Base-by-base conservation (phyloP, 2,113 vertebrate genomes). In the Oncorhynchus kisutch region DNA sequence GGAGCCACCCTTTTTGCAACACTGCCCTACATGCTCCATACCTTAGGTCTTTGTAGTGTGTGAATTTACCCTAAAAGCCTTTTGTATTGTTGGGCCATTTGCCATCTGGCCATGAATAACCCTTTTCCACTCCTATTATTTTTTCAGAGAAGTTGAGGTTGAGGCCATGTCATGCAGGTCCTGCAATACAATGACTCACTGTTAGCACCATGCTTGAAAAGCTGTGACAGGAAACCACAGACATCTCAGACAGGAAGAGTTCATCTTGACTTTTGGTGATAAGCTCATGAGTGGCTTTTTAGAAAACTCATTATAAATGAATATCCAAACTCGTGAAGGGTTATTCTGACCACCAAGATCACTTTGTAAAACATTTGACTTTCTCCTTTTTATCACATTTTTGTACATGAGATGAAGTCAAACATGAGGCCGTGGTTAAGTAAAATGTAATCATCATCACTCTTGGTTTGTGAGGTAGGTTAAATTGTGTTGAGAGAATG, bases 151-250 rank as follows among this genome's bases (percentile, higher is more conserved):
- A 45, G 39, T 45, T 45, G 39, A 45, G 9, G 39, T 45, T 45
- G 39, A 45, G 39, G 9, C 39, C 39, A 45, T 9, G 39, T 45
- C 8, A 45, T 45, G 39, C 39, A 45, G 39, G 39, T 45, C 2
- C 39, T 45, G 49, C 49, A 14, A 14, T 16, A 54, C 13, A 51
- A 54, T 54, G 49, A 54, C 49, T 14, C 16, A 54, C 49, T 14
- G 13, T 14, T 18, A 18, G 14, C 49, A 54, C 3, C 49, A 54
- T 13, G 34, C 70, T 25, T 49, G 22, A 24, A n/a, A 7, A 70
- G 27, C 69, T 24, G 54, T 57, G 59, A 62, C 59, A 62, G 59
- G 59, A 62, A 62, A 62, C 59, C 59, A 62, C 18, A 62, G n/a
- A 20, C 20, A 60, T 14, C 57, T 60, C 57, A 6, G 6, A 62